Evolutionary conservation across 2,888 invertebrate species (phyloP).

Genomic region (Cabera pusaria): DNA sequence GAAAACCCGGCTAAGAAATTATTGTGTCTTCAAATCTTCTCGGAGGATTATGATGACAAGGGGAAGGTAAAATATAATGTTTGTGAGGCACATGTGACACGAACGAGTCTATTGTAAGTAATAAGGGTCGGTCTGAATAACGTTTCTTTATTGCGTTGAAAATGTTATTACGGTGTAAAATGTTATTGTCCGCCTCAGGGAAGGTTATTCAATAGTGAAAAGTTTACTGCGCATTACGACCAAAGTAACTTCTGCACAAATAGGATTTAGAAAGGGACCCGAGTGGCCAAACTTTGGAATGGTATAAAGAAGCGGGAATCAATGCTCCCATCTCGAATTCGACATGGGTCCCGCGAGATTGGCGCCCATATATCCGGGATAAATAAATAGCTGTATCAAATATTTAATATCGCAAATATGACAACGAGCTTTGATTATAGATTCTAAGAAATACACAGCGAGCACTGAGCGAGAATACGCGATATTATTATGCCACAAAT

Average conservation of each 20-base stretch:
- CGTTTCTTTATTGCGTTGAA: conserved; percentile 23
- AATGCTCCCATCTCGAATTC: conserved; percentile 9
- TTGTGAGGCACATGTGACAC: conserved; percentile 19
- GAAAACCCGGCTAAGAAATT: conserved; percentile 19
- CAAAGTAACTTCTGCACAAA: conserved; percentile 5
- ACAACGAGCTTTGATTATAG: too few species aligned
- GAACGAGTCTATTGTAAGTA: conserved; percentile 21
- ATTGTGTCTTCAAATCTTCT: conserved; percentile 32
- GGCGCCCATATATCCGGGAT: too few species aligned
- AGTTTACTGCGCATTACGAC: neutral
- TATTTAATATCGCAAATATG: conserved; percentile 7
- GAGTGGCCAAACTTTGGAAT: conserved; percentile 3
- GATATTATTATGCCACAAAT: too few species aligned
- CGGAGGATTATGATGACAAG: conserved; percentile 29
- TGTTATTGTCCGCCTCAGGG: conserved; percentile 4
- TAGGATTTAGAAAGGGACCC: neutral
- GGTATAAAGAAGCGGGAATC: conserved; percentile 16
- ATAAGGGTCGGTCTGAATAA: conserved; percentile 18
- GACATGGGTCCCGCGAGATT: conserved; percentile 12
- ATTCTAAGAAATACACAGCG: too few species aligned
- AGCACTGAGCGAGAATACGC: too few species aligned
- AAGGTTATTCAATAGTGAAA: conserved; percentile 4
- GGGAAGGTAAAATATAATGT: conserved; percentile 27
- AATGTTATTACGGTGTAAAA: conserved; percentile 19
- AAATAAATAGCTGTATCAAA: conserved; percentile 18